phyloP scores from a whole-genome alignment of 2,797 vertebrate genomes.

The Microcaecilia unicolor region DNA sequence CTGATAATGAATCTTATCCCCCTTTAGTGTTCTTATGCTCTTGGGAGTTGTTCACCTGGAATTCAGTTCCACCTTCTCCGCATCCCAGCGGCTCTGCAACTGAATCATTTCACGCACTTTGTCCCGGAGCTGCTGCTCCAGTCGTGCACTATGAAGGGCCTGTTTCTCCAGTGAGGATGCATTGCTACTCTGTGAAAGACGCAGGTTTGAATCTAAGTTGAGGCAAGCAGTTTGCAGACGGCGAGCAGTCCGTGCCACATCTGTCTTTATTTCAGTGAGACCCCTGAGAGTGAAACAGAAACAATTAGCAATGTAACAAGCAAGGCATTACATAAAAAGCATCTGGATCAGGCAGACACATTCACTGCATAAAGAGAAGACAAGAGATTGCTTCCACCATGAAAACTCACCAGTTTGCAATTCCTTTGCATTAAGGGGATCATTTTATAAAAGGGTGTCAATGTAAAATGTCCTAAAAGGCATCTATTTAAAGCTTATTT shows the following conservation, averaged over 20 bases:
- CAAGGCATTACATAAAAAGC: too few species aligned
- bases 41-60: constrained; percentile 52
- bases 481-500: too few species aligned
- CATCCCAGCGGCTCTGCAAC: constrained; percentile 61
- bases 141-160: constrained; percentile 1
- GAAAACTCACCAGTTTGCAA: too few species aligned
- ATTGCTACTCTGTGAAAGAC: constrained; percentile 25
- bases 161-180: constrained; percentile 32
- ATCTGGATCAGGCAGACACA: too few species aligned
- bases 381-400: too few species aligned
- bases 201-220: constrained; percentile 47
- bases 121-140: constrained; percentile 59
- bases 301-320: too few species aligned
- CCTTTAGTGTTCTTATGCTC: background rate
- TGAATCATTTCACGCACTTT: constrained; percentile 66
- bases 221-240: constrained; percentile 57
- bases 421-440: too few species aligned
- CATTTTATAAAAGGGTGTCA: too few species aligned
- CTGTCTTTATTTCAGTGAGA: constrained; percentile 57
- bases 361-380: too few species aligned
- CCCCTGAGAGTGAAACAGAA: too few species aligned
- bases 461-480: too few species aligned
- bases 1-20: too few species aligned
- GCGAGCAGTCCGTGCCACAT: constrained; percentile 40
- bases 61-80: constrained; percentile 65